Evolutionary conservation across 2,113 vertebrate genomes (phyloP).

Genomic region (Peromyscus maniculatus): DNA sequence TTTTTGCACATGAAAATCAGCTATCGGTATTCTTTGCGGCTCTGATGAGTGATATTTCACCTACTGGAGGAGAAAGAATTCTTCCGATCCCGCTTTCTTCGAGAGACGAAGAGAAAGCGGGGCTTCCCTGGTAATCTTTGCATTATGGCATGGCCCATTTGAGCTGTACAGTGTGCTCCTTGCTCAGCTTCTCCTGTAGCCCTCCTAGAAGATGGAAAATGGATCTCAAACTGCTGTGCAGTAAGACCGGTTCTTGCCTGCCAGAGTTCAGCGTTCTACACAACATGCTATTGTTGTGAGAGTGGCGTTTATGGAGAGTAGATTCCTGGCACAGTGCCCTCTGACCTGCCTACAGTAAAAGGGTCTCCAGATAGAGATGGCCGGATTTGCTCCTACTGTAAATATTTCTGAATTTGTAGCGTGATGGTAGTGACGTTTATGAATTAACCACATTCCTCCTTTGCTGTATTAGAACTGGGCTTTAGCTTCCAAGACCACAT

Average conservation of each 20-base stretch:
- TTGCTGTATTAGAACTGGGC: slow-evolving; percentile 64
- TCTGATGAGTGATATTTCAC: not conserved
- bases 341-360: slow-evolving; percentile 29
- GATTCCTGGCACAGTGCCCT: slow-evolving; percentile 62
- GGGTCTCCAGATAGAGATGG: slow-evolving; percentile 33
- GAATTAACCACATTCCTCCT: slow-evolving; percentile 66
- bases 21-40: not conserved
- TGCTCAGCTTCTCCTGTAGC: slow-evolving; percentile 50
- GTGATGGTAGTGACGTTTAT: slow-evolving; percentile 54
- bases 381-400: not conserved
- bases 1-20: not conserved
- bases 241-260: slow-evolving; percentile 16
- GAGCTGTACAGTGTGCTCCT: not conserved
- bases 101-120: slow-evolving; percentile 2
- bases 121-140: not conserved
- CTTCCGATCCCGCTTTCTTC: not conserved
- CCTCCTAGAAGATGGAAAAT: slow-evolving; percentile 59
- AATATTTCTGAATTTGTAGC: not conserved
- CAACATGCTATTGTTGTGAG: slow-evolving; percentile 8
- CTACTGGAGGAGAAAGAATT: not conserved
- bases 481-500: slow-evolving; percentile 65
- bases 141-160: slow-evolving; percentile 40
- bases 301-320: slow-evolving; percentile 19
- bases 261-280: not conserved
- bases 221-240: not conserved